phyloP scores from a whole-genome alignment of 1,140 invertebrate species.

The Lepidurus couesii region DNA sequence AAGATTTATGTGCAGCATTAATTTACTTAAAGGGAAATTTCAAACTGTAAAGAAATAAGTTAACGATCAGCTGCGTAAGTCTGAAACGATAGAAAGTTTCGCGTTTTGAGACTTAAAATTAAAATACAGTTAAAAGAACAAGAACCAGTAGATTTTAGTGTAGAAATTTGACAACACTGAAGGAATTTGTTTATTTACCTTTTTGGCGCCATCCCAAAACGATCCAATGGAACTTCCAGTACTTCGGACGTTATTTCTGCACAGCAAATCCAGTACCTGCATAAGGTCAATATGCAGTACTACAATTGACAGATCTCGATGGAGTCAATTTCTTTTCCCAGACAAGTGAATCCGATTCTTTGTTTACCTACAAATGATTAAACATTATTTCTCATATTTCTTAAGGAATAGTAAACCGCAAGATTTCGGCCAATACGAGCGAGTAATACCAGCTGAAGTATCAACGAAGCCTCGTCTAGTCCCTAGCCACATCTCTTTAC shows the following conservation, averaged over 20 bases:
- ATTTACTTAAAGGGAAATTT: too few species aligned
- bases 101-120: too few species aligned
- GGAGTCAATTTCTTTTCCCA: constrained; percentile 5
- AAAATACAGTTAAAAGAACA: too few species aligned
- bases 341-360: neutral
- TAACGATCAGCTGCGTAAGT: too few species aligned
- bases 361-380: neutral
- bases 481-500: constrained; percentile 61
- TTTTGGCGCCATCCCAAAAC: too few species aligned
- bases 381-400: neutral
- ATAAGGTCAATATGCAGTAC: neutral
- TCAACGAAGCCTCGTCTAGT: constrained; percentile 53
- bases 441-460: constrained; percentile 56
- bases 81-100: too few species aligned
- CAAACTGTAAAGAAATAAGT: too few species aligned
- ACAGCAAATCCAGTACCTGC: neutral
- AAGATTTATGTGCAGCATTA: too few species aligned
- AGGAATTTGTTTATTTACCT: too few species aligned
- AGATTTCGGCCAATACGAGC: constrained; percentile 60
- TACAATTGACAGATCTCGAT: neutral
- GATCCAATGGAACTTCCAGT: neutral
- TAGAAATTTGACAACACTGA: too few species aligned
- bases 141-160: too few species aligned
- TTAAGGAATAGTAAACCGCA: constrained; percentile 33
- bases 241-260: neutral